Evolutionary conservation across 2,888 invertebrate species (phyloP), one percentile per base, ranked within the genome.

Genomic region (Scaeva pyrastri): DNA sequence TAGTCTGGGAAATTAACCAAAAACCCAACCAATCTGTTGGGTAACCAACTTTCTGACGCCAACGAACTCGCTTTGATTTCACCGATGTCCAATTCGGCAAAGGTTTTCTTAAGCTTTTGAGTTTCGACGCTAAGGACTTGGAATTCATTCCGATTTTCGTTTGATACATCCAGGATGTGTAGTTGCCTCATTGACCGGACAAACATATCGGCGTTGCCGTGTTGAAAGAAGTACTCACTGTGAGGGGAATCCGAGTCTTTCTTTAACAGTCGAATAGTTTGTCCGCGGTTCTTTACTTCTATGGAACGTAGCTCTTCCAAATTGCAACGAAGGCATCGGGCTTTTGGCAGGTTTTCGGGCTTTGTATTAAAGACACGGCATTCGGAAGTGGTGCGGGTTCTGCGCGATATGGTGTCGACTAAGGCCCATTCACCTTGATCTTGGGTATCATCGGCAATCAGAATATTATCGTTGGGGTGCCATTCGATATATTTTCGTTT

Each of bases 161-260:
- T 94, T 2, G 89, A 88, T 50, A 87, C 88, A 58, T 91, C 91
- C 23, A 92, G 89, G 16, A 92, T 89, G 88, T 91, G 91, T 23
- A 90, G 85, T 45, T 91, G 90, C 2, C 90, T 90, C 89, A 93
- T 90, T 12, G 90, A 90, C 5, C 90, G 89, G 16, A 93, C 89
- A 82, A 93, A 93, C 74, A 95, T 94, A 89, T 97, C 96, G 0
- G 97, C 97, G 89, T 97, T 97, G 0, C 97, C 97, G 88, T 96
- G 95, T 91, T 97, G 97, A 93, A 98, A 98, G 90, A 97, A 96
- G 90, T 98, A 97, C 6, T 96, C 96, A 86, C 96, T 91, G 80
- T 93, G 91, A 6, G 91, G 64, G 1, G 64, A 95, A 94, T 95
- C 95, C 56, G 90, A 92, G 2, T 82, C 80, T 88, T 95, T 95